These are phyloP conservation scores for Coleophora deauratella DNA, from an alignment of 2,888 invertebrate species.

Conservation along the genomic window DNA sequence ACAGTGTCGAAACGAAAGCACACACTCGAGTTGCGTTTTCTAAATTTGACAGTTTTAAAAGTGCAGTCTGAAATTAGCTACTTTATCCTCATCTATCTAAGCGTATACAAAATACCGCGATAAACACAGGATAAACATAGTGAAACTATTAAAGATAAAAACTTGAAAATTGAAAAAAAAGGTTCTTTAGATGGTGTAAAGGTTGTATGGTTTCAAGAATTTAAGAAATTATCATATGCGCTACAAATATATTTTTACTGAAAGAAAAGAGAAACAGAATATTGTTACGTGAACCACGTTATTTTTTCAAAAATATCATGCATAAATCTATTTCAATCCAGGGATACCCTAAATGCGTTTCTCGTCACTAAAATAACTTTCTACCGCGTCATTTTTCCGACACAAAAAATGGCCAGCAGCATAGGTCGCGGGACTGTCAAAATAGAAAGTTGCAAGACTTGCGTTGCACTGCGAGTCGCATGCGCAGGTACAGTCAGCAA, in stretches of 20 bases:
- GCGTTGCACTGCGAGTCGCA: constrained; percentile 45
- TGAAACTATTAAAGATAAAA: too few species aligned
- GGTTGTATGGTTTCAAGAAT: too few species aligned
- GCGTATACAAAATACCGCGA: too few species aligned
- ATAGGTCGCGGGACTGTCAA: constrained; percentile 28
- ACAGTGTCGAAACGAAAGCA: constrained; percentile 1
- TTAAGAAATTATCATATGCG: not conserved
- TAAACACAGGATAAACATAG: too few species aligned
- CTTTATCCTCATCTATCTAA: too few species aligned
- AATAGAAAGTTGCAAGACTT: constrained; percentile 64
- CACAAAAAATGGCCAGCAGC: constrained; percentile 23
- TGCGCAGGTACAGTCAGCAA: not conserved
- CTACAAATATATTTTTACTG: not conserved
- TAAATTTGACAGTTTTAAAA: too few species aligned
- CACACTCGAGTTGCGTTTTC: not conserved
- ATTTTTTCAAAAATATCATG: too few species aligned
- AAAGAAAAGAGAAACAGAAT: constrained; percentile 3
- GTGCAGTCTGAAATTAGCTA: not conserved
- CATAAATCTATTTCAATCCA: too few species aligned
- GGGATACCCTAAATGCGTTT: too few species aligned
- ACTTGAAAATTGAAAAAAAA: too few species aligned
- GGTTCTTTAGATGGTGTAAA: too few species aligned
- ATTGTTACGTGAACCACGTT: not conserved
- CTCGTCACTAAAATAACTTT: constrained; percentile 38
- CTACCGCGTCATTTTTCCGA: constrained; percentile 50